Base-by-base conservation (phyloP, 1,140 invertebrate species). In the Rhopalosiphum maidis region DNA sequence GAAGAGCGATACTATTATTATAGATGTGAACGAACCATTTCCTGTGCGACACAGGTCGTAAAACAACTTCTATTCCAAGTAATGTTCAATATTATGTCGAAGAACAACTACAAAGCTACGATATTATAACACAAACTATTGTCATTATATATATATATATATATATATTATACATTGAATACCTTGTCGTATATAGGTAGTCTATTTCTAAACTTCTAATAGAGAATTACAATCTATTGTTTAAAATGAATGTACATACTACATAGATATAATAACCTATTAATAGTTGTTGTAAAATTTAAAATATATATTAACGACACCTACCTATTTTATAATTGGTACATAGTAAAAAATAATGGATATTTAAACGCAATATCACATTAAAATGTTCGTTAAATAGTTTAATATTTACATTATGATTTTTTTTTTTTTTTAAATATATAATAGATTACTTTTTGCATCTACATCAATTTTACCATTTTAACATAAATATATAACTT, bases 1-100 rank as follows among this genome's bases (percentile, higher is more conserved):
- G 91, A 93, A 93, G 77, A 93, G 35, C 46, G 51, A 55, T 93
- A 93, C 82, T 93, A 86, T 93, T 93, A 86, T 93, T 93, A 85
- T 93, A 54, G 91, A 93, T 25, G 82, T 85, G 91, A 93, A 93
- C 91, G 91, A 93, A 93, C 48, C 91, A 93, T 93, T 93, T 93
- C 91, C 91, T 93, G 91, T 93, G 82, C 48, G 82, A 83, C 48
- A 54, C 91, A 54, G 91, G 22, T 93, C 82, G 35, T 93, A 86
- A 93, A 93, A 92, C 54, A 54, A 86, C 82, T 85, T 91, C 18
- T 51, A 82, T 48, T 68, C 25, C 89, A 90, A 90, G 68, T 68
- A 90, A 90, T 23, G 55, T 68, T 90, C 37, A 90, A 90, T 68
- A 90, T 90, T 90, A 60, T 90, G 89, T 60, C 88, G 25, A 90